These are phyloP conservation scores for Pithecia hirsuta DNA, from an alignment of 2,797 vertebrate genomes.

Conservation along the genomic window DNA sequence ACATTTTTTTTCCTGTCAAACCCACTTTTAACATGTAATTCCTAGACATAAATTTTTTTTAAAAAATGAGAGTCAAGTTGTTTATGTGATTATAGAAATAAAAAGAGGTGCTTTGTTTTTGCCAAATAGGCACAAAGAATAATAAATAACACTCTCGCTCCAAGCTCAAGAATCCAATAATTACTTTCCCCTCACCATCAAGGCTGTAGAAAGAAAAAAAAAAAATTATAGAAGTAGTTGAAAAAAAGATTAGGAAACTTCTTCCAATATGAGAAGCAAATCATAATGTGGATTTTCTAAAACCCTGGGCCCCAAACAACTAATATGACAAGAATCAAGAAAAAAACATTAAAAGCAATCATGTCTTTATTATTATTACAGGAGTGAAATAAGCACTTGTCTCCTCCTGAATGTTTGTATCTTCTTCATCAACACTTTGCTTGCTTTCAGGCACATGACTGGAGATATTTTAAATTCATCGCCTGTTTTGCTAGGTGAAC, in stretches of 20 bases:
- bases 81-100: background rate
- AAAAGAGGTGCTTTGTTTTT: background rate
- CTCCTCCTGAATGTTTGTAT: background rate
- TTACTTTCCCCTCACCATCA: background rate
- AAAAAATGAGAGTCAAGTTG: background rate
- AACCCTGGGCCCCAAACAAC: background rate
- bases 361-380: background rate
- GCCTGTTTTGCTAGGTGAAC: constrained; percentile 40
- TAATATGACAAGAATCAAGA: constrained; percentile 4
- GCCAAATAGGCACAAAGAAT: background rate
- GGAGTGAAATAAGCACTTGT: background rate
- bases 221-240: background rate
- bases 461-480: constrained; percentile 69
- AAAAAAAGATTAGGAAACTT: background rate
- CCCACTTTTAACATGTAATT: background rate
- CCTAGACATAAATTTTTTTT: background rate
- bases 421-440: constrained; percentile 1
- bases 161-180: background rate
- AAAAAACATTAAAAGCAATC: background rate
- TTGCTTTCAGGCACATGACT: constrained; percentile 50
- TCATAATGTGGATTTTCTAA: background rate
- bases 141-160: background rate
- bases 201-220: background rate
- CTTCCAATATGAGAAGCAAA: background rate
- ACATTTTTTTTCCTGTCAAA: background rate